Percentiles rank a stretch among this genome's conserved stretches.
Conservation (phyloP, 2,113 vertebrate genomes). For the Siniperca knerii region DNA sequence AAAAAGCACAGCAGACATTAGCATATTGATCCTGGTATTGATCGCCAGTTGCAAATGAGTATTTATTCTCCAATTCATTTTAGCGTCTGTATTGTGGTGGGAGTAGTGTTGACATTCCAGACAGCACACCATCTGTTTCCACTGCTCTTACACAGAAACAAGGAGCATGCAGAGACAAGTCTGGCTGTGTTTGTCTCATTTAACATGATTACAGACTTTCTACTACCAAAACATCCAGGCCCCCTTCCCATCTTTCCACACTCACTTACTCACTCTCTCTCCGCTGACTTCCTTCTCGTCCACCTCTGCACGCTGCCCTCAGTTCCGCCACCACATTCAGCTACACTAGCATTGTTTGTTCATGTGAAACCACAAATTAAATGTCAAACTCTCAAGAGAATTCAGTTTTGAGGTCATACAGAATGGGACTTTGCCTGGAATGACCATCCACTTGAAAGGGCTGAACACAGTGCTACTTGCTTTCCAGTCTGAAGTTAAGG, state of each 20-base stretch:
- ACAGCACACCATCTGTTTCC: slow-evolving; percentile 53
- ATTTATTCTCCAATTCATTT: slow-evolving; percentile 38
- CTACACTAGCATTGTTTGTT: background rate
- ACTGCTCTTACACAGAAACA: background rate
- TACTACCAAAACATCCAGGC: slow-evolving; percentile 28
- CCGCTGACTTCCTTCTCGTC: slow-evolving; percentile 27
- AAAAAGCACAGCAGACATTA: background rate
- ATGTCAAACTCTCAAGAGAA: background rate
- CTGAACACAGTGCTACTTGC: background rate
- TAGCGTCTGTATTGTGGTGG: background rate
- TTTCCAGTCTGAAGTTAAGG: background rate
- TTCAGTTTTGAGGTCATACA: background rate
- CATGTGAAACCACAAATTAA: background rate
- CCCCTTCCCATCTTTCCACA: slow-evolving; percentile 52
- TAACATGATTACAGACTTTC: slow-evolving; percentile 66
- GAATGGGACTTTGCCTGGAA: background rate
- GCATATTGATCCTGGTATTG: slow-evolving; percentile 62
- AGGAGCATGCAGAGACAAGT: slow-evolving; percentile 60
- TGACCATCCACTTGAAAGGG: background rate
- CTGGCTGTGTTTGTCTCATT: slow-evolving; percentile 56
- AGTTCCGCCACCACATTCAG: background rate
- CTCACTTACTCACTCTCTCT: slow-evolving; percentile 56
- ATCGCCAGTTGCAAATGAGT: slow-evolving; percentile 47
- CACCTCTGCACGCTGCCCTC: background rate
- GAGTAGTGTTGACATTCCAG: slow-evolving; percentile 24